Evolutionary conservation across 2,797 vertebrate species (phyloP), one percentile per base, ranked within the genome.

Genomic region (Tenualosa ilisha): DNA sequence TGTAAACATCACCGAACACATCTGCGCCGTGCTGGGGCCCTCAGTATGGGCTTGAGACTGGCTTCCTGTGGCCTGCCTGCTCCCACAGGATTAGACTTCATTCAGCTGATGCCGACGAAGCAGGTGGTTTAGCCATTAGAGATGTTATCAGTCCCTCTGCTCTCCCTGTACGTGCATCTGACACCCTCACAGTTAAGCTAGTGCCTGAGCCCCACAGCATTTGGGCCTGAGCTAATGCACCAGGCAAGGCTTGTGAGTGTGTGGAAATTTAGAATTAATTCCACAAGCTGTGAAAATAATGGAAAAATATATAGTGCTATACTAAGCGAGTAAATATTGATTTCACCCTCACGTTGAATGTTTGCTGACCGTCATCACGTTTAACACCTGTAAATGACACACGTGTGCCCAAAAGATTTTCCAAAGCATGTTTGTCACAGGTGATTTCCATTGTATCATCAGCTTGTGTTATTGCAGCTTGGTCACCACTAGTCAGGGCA

Each of bases 391-490:
- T 17, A 26, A 75, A 15, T 0, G 68, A 22, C 56, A 59, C 11
- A 68, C 11, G 12, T 31, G 31, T 24, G 24, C 1, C 26, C 26
- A 20, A 40, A 75, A 40, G 3, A 75, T 40, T 75, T 72, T 75
- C 26, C 68, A 31, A 75, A 75, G 40, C 31, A 40, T 75, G 68
- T 75, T 43, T 75, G 31, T 13, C 31, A 40, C 68, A 43, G 12
- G 12, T 75, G 68, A 4, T 75, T 75, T 75, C 68, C 68, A 75
- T 37, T 37, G 15, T 13, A 75, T 75, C 68, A 75, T 75, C 37
- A 40, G 31, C 68, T 75, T 37, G 31, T 75, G 68, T 75, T 75
- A 43, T 75, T 75, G 68, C 68, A 75, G 68, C 68, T 75, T 75
- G 68, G 68, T 75, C 31, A 20, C 15, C 31, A 75, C 68, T 15